These are phyloP conservation scores for Acestrorhynchus altus DNA, from an alignment of 2,797 vertebrate species.

Conservation along the genomic window DNA sequence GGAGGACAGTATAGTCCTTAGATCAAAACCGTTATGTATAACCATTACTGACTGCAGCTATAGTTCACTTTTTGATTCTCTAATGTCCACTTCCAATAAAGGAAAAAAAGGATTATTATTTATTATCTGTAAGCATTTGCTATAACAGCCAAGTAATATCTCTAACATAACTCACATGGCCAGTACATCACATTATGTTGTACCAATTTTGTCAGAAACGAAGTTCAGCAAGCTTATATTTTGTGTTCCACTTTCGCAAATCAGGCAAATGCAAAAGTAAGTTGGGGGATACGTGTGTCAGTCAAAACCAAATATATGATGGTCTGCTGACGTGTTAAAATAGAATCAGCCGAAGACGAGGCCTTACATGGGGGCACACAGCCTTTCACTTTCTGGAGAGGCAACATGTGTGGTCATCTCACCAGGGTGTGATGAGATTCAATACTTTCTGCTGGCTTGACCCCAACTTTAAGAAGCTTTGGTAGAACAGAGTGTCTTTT, in stretches of 20 bases:
- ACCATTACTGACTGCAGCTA: too few species aligned
- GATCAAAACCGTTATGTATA: too few species aligned
- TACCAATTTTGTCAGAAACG: not conserved
- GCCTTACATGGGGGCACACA: conserved; percentile 60
- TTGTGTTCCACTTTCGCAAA: not conserved
- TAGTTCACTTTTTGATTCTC: too few species aligned
- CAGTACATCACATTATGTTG: not conserved
- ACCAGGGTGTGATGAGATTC: not conserved
- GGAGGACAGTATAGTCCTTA: too few species aligned
- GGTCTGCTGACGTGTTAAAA: conserved; percentile 60
- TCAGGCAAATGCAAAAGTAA: not conserved
- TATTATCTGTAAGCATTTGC: too few species aligned
- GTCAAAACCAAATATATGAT: conserved; percentile 44
- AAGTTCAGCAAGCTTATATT: not conserved
- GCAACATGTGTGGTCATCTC: conserved; percentile 27
- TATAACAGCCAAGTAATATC: too few species aligned
- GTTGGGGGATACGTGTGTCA: not conserved
- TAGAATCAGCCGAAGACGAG: conserved; percentile 58
- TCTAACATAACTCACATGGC: not conserved
- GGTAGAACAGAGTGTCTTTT: too few species aligned
- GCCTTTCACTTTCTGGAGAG: conserved; percentile 50
- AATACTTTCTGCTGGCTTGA: not conserved
- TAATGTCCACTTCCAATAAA: too few species aligned
- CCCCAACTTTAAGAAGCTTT: too few species aligned
- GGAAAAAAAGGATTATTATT: too few species aligned